A percentile compares a stretch with the other conserved stretches of the same genome.
Conservation (phyloP, 2,797 vertebrate species). For the Lacerta agilis region DNA sequence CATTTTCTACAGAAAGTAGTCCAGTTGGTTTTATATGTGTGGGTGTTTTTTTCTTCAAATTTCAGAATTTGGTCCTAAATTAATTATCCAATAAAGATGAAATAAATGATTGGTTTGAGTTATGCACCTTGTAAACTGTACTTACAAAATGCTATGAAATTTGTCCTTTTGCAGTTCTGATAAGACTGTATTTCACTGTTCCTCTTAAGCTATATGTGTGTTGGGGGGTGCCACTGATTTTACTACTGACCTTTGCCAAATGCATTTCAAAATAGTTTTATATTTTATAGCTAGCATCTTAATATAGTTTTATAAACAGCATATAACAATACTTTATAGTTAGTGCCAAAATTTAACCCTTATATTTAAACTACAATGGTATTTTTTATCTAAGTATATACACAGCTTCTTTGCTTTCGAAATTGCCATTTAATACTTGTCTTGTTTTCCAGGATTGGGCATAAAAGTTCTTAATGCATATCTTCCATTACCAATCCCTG, state of each 20-base stretch:
- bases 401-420: background rate
- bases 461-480: background rate
- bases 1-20: background rate
- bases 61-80: background rate
- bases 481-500: background rate
- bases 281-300: background rate
- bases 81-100: background rate
- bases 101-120: background rate
- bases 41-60: background rate
- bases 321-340: background rate
- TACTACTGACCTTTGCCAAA: background rate
- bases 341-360: background rate
- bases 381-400: background rate
- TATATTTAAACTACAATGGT: background rate
- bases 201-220: no score
- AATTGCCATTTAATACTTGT: background rate
- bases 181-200: background rate
- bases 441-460: background rate
- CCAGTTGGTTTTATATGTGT: background rate
- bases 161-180: background rate
- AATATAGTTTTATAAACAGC: background rate
- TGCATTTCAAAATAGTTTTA: background rate
- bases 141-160: background rate
- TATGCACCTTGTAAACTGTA: constrained; percentile 1
- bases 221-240: background rate